phyloP scores from a whole-genome alignment of 2,888 invertebrate species.

The Tenthredo amoena region DNA sequence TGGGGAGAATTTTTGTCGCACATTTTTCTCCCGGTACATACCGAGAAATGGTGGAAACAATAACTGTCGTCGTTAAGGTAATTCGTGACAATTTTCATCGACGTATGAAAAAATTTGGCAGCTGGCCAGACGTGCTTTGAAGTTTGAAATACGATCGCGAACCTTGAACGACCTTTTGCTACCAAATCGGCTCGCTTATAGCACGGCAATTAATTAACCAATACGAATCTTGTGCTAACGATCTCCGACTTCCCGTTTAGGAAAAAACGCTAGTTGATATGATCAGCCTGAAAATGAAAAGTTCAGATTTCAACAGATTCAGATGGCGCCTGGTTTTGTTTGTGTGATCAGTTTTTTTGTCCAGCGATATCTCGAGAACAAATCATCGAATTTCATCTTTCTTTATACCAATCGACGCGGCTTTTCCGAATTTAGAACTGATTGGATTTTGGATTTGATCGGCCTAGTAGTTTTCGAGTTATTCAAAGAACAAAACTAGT shows the following conservation, averaged over 20 bases:
- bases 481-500: background rate
- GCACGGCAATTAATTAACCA: background rate
- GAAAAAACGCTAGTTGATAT: background rate
- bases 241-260: background rate
- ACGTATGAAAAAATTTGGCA: conserved; percentile 12
- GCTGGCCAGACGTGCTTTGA: background rate
- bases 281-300: background rate
- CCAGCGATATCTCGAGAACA: background rate
- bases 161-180: conserved; percentile 11
- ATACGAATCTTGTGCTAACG: background rate
- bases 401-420: background rate
- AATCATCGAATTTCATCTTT: background rate
- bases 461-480: background rate
- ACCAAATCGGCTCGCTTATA: background rate
- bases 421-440: background rate
- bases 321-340: background rate
- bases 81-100: conserved; percentile 21
- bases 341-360: background rate
- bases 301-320: background rate
- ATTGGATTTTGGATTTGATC: background rate
- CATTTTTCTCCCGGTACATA: background rate
- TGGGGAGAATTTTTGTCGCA: background rate
- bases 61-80: conserved; percentile 28
- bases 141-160: conserved; percentile 14
- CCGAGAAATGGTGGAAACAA: conserved; percentile 5